Percentiles rank a stretch among this genome's conserved stretches.
Evolutionary conservation across 2,113 vertebrate species (phyloP).

Genomic region (Diadophis punctatus): DNA sequence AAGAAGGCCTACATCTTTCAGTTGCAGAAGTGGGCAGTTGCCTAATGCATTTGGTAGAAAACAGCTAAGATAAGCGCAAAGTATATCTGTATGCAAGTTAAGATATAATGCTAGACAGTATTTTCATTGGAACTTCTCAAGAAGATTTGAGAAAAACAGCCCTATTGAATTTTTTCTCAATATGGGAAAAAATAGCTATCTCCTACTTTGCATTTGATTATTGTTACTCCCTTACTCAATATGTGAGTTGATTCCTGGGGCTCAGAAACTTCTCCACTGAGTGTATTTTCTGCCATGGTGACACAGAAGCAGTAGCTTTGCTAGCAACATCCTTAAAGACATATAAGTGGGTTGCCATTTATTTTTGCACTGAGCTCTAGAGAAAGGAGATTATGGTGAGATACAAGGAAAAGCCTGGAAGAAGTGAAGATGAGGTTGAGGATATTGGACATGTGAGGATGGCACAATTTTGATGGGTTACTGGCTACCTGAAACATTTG

Average conservation of each 20-base stretch:
- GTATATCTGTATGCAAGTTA: neutral
- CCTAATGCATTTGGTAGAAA: neutral
- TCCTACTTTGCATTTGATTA: neutral
- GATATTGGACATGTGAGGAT: neutral
- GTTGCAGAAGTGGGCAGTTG: neutral
- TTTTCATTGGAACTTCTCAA: neutral
- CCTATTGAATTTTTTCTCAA: neutral
- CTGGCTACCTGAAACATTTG: neutral
- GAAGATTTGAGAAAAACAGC: neutral
- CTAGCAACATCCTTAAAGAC: neutral
- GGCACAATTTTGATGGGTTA: neutral
- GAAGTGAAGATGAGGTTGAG: neutral
- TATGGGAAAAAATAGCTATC: neutral
- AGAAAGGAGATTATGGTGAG: neutral
- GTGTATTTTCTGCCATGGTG: neutral
- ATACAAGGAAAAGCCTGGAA: neutral
- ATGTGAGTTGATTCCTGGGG: neutral
- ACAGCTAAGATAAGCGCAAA: neutral
- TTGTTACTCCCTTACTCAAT: neutral
- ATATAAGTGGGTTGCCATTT: neutral
- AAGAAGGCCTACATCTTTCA: neutral
- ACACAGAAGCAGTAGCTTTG: neutral
- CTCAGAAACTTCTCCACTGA: neutral
- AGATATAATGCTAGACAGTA: neutral
- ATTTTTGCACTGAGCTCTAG: neutral